These are phyloP conservation scores for Suncus etruscus DNA, from an alignment of 2,113 vertebrate species.

Conservation along the genomic window DNA sequence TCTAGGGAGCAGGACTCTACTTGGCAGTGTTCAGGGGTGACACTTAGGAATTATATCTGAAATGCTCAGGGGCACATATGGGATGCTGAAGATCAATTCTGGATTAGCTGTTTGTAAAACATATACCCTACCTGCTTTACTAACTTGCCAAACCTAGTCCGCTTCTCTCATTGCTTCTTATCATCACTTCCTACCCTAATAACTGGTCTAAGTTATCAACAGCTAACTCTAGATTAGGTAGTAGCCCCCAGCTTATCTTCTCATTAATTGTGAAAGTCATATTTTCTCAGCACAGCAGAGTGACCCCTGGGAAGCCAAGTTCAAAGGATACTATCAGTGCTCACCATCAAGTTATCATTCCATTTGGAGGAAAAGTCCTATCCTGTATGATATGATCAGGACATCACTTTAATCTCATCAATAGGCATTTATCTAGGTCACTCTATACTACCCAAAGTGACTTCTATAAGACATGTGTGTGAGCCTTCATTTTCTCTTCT, in stretches of 20 bases:
- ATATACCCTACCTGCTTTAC: too few species aligned
- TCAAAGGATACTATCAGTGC: neutral
- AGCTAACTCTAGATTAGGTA: neutral
- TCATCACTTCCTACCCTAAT: too few species aligned
- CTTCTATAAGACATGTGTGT: neutral
- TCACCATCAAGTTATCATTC: neutral
- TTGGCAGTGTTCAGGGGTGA: too few species aligned
- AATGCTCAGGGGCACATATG: too few species aligned
- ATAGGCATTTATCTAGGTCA: neutral
- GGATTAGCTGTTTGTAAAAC: too few species aligned
- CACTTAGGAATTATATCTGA: too few species aligned
- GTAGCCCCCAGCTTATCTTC: neutral
- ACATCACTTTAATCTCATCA: neutral
- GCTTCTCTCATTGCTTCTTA: too few species aligned
- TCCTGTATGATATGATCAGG: neutral
- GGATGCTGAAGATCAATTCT: too few species aligned
- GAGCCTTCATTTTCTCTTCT: neutral
- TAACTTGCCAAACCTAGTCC: too few species aligned
- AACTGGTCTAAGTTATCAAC: neutral
- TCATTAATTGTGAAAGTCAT: neutral
- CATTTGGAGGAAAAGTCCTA: neutral
- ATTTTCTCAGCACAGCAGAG: neutral
- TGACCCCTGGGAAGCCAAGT: neutral
- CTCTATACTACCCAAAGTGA: neutral
- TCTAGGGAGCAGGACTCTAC: neutral